phyloP scores from a whole-genome alignment of 2,888 invertebrate species.

The Anthrax anthrax region DNA sequence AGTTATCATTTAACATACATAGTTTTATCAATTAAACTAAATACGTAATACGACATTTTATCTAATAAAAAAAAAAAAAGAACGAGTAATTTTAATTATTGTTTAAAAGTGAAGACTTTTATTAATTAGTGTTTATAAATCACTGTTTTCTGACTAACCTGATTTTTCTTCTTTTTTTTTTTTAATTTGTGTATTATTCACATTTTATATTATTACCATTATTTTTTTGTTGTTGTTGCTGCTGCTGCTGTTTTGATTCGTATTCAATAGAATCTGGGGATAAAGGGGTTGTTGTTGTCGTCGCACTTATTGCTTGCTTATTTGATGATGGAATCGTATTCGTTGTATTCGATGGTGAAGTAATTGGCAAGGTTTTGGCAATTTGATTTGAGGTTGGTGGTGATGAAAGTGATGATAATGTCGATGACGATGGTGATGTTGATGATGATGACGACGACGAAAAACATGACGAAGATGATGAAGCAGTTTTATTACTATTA shows the following conservation, averaged over 20 bases:
- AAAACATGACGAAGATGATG: slow-evolving; percentile 1
- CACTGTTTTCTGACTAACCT: too few species aligned
- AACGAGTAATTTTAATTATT: too few species aligned
- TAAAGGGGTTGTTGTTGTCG: slow-evolving; percentile 24
- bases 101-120: too few species aligned
- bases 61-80: too few species aligned
- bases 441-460: background rate
- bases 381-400: background rate
- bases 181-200: too few species aligned
- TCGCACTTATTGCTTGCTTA: slow-evolving; percentile 13
- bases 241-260: slow-evolving; percentile 27
- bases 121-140: too few species aligned
- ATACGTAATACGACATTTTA: too few species aligned
- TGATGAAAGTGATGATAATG: background rate
- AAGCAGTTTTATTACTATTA: background rate
- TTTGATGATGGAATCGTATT: slow-evolving; percentile 11
- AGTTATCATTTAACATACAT: too few species aligned
- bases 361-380: slow-evolving; percentile 6
- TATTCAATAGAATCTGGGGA: slow-evolving; percentile 27
- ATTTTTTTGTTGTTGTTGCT: slow-evolving; percentile 16
- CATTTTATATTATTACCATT: background rate
- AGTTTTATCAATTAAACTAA: too few species aligned
- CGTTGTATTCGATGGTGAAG: slow-evolving; percentile 11
- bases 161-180: too few species aligned
- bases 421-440: background rate